Evolutionary conservation across 2,888 invertebrate species (phyloP).

Genomic region (Neoscelio sp.): DNA sequence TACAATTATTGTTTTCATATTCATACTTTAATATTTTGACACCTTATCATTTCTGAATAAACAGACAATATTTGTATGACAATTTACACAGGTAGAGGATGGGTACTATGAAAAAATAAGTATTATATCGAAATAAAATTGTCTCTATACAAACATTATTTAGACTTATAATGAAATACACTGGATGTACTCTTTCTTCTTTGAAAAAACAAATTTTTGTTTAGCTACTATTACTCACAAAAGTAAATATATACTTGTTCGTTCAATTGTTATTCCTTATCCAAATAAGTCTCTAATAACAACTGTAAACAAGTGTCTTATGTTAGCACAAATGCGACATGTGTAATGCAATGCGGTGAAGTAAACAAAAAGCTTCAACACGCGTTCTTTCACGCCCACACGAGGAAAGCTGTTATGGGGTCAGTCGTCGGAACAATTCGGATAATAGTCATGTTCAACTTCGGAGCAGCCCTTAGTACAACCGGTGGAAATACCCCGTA

Average conservation of each 20-base stretch:
- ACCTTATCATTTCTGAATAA: too few species aligned
- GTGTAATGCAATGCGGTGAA: conserved; percentile 64
- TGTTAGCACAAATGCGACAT: conserved; percentile 61
- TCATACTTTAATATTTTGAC: too few species aligned
- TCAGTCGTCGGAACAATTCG: conserved; percentile 74
- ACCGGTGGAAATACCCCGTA: conserved; percentile 73
- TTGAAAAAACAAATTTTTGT: neutral
- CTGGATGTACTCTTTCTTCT: neutral
- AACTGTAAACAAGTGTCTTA: conserved; percentile 47
- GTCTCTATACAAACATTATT: neutral
- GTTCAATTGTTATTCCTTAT: neutral
- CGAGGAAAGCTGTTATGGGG: conserved; percentile 76
- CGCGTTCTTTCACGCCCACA: conserved; percentile 74
- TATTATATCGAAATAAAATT: too few species aligned
- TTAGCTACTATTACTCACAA: too few species aligned
- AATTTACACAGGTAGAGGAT: too few species aligned
- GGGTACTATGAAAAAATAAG: too few species aligned
- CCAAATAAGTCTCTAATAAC: conserved; percentile 20
- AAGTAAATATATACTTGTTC: neutral
- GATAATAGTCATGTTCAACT: conserved; percentile 70
- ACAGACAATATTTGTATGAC: too few species aligned
- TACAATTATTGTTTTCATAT: too few species aligned
- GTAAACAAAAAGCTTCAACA: conserved; percentile 70
- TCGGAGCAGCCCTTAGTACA: conserved; percentile 77
- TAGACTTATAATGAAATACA: too few species aligned